Base-by-base conservation (phyloP, 2,888 invertebrate species). In the Itoplectis maculator region DNA sequence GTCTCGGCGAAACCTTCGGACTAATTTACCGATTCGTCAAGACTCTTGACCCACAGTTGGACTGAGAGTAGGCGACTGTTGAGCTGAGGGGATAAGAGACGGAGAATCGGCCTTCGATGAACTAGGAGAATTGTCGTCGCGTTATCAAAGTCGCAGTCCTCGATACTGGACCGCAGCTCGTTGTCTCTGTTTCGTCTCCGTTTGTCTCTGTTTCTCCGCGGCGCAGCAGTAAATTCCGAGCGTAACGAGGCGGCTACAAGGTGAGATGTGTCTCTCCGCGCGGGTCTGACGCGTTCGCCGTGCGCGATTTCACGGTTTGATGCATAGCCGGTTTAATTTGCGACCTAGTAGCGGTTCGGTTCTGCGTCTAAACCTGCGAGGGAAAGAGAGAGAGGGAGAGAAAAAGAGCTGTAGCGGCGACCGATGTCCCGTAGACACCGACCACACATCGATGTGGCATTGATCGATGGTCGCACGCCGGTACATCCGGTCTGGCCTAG, bases 401-500 rank as follows among this genome's bases (percentile, higher is more conserved):
- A 49, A 45, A 29, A 20, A 11, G 23, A 23, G 54, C 54, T 4
- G 23, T 29, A 20, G 35, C 23, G 56, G 70, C 29, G 37, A 81
- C 45, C 75, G 72, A 75, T 72, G 70, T 70, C 49, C 70, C 79
- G 54, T 59, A 49, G 51, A 75, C 49, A 29, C 29, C 29, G 29
- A 5, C 29, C 29, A 29, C 5, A 78, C 74, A 74, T 56, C 49
- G 63, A 65, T 40, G 69, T 82, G 82, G 79, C 82, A 82, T 82
- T 82, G 82, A 79, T 79, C 79, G 82, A 79, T 82, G 73, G 49
- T 47, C 66, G 47, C 68, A 70, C 68, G 81, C 2, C 5, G 70
- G 61, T 59, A 56, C 82, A 82, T 82, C 79, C 82, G 82, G 82
- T 75, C 70, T 79, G 82, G 75, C 82, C 82, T 79, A 82, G 75